Evolutionary conservation across 2,888 invertebrate genomes (phyloP), one percentile per base, ranked within the genome.

Genomic region (Dolichomitus sp.): DNA sequence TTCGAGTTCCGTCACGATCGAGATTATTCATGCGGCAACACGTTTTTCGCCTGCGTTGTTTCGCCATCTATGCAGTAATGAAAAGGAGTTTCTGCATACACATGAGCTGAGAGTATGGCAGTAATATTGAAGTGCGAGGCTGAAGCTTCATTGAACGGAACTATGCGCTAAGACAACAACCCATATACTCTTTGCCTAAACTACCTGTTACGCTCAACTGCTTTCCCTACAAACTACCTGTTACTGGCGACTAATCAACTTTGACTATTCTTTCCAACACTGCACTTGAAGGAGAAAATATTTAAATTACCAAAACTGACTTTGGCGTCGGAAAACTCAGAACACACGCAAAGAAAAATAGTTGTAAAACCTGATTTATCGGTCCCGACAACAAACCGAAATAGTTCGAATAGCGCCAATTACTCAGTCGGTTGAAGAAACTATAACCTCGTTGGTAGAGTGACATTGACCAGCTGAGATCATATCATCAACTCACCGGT

Each of bases 1-100:
- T 80, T 80, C 61, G 76, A 83, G 72, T 83, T 83, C 72, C 83
- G 66, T 68, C 79, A 72, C 72, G 79, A 65, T 27, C 68, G 65
- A 66, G 70, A 72, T 75, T 72, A 79, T 75, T 68, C 59, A 72
- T 79, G 66, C 48, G 61, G 66, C 30, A 68, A 70, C 50, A 66
- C 77, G 45, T 50, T 57, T 68, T 75, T 63, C 61, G 19, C 68
- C 12, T n/a, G 37, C 37, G 23, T 48, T 9, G 19, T 72, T 72
- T 70, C 27, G 33, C 27, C 61, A 40, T 61, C 45, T 83, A 42
- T 23, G 82, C 76, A 65, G 48, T 78, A 82, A 72, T 80, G 83
- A 72, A 68, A 73, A 42, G 75, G 76, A 61, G 66, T 61, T 54
- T 68, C 30, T 68, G 66, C 75, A 80, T 76, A 37, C 59, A 42